These are phyloP conservation scores for Lithobates pipiens DNA, from an alignment of 2,797 vertebrate species.

Conservation along the genomic window DNA sequence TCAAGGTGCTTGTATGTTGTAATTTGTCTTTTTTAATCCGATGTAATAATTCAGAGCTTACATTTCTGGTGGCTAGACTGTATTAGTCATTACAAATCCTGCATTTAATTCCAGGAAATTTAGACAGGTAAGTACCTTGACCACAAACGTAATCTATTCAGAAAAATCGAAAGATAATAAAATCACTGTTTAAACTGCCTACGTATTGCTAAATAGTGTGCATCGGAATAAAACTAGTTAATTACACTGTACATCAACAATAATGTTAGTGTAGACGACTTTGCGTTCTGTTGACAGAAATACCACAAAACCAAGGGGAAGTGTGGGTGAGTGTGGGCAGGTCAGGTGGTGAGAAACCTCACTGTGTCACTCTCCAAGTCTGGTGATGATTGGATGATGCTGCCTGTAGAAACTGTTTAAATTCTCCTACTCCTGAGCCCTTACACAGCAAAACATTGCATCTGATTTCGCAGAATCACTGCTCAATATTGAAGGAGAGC, in stretches of 20 bases:
- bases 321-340: slow-evolving; percentile 77
- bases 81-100: slow-evolving; percentile 35
- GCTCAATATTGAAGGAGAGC: slow-evolving; percentile 39
- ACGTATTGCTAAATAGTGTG: slow-evolving; percentile 57
- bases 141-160: slow-evolving; percentile 18
- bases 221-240: slow-evolving; percentile 67
- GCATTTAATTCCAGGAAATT: neutral
- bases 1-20: neutral
- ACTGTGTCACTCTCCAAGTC: slow-evolving; percentile 73
- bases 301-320: slow-evolving; percentile 81
- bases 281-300: slow-evolving; percentile 68
- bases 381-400: slow-evolving; percentile 67
- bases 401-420: slow-evolving; percentile 74
- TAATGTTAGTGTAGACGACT: slow-evolving; percentile 71
- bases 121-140: slow-evolving; percentile 26
- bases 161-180: slow-evolving; percentile 28
- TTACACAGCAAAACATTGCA: slow-evolving; percentile 43
- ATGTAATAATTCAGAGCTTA: neutral
- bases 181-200: slow-evolving; percentile 59
- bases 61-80: neutral
- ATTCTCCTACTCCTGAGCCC: slow-evolving; percentile 63
- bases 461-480: slow-evolving; percentile 22
- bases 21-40: neutral
- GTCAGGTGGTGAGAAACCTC: slow-evolving; percentile 66
- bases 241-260: slow-evolving; percentile 70